Evolutionary conservation across 2,888 invertebrate species (phyloP).

Genomic region (Himalopsyche kuldschensis): DNA sequence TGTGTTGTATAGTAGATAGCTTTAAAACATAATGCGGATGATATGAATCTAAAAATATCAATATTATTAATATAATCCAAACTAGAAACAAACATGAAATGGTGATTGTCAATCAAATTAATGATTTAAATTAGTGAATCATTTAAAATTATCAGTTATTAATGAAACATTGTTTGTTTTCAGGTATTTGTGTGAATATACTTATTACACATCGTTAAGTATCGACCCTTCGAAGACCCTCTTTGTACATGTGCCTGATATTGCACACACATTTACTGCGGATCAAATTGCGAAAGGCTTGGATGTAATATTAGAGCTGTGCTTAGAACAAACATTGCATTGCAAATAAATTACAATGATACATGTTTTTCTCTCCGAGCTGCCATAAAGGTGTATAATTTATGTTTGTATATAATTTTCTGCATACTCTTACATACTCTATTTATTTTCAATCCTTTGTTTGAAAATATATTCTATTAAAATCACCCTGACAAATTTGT

Average conservation of each 20-base stretch:
- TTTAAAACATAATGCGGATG: too few species aligned
- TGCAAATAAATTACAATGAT: not conserved
- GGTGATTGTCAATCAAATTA: not conserved
- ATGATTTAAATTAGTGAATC: not conserved
- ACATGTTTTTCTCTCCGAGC: not conserved
- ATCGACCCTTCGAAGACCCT: slow-evolving; percentile 63
- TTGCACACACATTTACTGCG: slow-evolving; percentile 61
- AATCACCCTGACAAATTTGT: too few species aligned
- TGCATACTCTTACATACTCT: too few species aligned
- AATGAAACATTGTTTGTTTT: not conserved
- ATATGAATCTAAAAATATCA: too few species aligned
- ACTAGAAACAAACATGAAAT: too few species aligned
- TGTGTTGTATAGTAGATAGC: too few species aligned
- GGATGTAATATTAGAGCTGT: slow-evolving; percentile 48
- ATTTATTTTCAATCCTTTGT: too few species aligned
- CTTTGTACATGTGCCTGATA: slow-evolving; percentile 80
- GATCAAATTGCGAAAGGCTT: slow-evolving; percentile 61
- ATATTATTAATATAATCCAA: too few species aligned
- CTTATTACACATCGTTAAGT: slow-evolving; percentile 74
- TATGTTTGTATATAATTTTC: too few species aligned
- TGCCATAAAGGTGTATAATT: too few species aligned
- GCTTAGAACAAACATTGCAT: slow-evolving; percentile 46
- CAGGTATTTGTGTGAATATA: slow-evolving; percentile 68
- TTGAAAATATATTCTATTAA: too few species aligned
- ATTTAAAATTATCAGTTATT: not conserved